A percentile compares a stretch with the other conserved stretches of the same genome.
phyloP scores from a whole-genome alignment of 2,888 invertebrate species.

The Pristionchus fissidentatus region DNA sequence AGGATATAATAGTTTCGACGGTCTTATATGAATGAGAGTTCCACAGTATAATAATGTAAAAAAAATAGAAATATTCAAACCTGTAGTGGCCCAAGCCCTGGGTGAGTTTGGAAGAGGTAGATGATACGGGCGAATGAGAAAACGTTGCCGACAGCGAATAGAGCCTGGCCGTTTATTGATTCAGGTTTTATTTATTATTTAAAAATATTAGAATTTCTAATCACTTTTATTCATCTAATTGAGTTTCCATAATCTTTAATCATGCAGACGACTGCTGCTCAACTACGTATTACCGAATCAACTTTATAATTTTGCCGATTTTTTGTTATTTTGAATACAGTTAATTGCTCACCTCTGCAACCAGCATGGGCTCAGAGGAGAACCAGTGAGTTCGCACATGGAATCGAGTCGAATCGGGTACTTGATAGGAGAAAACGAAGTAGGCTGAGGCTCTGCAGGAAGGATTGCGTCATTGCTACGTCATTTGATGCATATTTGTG shows the following conservation, averaged over 20 bases:
- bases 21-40: too few species aligned
- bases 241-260: too few species aligned
- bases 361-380: slow-evolving; percentile 79
- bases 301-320: not conserved
- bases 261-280: too few species aligned
- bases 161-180: slow-evolving; percentile 53
- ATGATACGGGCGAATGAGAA: slow-evolving; percentile 80
- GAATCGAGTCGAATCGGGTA: slow-evolving; percentile 53
- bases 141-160: slow-evolving; percentile 80
- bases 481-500: not conserved
- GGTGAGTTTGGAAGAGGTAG: slow-evolving; percentile 80
- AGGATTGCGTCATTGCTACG: not conserved
- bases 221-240: too few species aligned
- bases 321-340: slow-evolving; percentile 42
- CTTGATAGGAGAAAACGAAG: slow-evolving; percentile 12
- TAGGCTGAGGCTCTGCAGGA: slow-evolving; percentile 39
- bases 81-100: slow-evolving; percentile 80
- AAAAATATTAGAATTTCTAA: not conserved
- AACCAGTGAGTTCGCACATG: slow-evolving; percentile 77
- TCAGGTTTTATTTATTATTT: not conserved
- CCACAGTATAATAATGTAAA: not conserved
- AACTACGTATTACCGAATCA: not conserved
- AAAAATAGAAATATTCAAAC: slow-evolving; percentile 73
- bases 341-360: slow-evolving; percentile 77
- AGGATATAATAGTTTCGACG: too few species aligned